phyloP scores from a whole-genome alignment of 2,888 invertebrate species.

The Napeogenes sylphis region DNA sequence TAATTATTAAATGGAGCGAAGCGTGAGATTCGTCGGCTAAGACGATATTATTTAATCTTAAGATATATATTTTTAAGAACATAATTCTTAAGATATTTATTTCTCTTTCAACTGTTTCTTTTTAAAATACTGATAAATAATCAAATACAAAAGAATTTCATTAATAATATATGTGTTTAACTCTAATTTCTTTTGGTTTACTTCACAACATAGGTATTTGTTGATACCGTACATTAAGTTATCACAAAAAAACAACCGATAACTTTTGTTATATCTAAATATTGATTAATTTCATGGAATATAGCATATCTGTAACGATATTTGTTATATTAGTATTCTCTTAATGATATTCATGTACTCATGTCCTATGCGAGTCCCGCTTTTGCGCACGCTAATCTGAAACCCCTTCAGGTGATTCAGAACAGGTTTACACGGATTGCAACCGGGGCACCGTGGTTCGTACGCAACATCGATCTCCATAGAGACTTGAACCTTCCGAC shows the following conservation, averaged over 20 bases:
- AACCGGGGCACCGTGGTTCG: too few species aligned
- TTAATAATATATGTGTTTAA: background rate
- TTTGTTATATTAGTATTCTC: background rate
- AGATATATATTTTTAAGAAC: too few species aligned
- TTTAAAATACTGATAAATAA: too few species aligned
- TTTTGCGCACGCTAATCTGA: too few species aligned
- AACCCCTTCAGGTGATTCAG: too few species aligned
- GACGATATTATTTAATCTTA: background rate
- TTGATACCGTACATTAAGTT: background rate
- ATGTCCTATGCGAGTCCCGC: too few species aligned
- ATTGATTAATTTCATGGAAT: background rate
- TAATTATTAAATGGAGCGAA: conserved; percentile 21
- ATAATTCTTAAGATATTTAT: too few species aligned
- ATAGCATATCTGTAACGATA: conserved; percentile 8
- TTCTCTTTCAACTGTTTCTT: too few species aligned
- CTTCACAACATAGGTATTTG: background rate
- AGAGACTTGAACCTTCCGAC: too few species aligned
- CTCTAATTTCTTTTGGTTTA: background rate
- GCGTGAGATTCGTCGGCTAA: conserved; percentile 8
- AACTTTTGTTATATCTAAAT: background rate
- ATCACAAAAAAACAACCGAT: conserved; percentile 1
- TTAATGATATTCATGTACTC: too few species aligned
- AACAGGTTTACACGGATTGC: too few species aligned
- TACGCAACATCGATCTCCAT: too few species aligned
- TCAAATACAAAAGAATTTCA: background rate